Evolutionary conservation across 64 coral and sea anemone species (phyloP).

Genomic region (Astreopora myriophthalma): DNA sequence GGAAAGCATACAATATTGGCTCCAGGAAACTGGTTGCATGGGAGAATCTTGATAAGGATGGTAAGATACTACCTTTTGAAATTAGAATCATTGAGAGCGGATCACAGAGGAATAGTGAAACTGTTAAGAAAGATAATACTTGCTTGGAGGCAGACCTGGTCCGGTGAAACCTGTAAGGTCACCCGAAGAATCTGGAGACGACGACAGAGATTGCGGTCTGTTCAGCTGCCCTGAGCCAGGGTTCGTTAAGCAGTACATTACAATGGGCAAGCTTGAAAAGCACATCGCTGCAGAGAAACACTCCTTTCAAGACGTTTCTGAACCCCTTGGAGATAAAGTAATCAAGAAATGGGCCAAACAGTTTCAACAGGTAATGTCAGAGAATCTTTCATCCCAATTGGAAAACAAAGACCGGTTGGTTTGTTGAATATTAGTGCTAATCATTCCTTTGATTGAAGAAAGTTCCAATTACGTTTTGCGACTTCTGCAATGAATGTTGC

Average conservation of each 20-base stretch:
- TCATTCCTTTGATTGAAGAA: too few species aligned
- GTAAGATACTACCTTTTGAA: slow-evolving; percentile 5
- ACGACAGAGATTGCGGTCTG: not conserved
- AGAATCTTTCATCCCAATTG: too few species aligned
- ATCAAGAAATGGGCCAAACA: slow-evolving; percentile 10
- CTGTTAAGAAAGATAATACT: not conserved
- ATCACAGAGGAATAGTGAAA: not conserved
- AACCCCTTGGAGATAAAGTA: slow-evolving; percentile 34
- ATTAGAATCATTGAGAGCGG: not conserved
- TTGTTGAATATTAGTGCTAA: too few species aligned
- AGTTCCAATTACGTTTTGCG: too few species aligned
- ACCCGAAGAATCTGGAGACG: not conserved
- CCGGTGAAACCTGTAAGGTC: not conserved
- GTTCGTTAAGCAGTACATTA: slow-evolving; percentile 31
- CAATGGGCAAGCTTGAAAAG: slow-evolving; percentile 5
- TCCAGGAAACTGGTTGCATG: not conserved
- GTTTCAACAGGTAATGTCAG: not conserved
- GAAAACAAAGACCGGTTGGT: too few species aligned
- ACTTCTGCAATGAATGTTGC: too few species aligned
- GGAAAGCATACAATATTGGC: slow-evolving; percentile 41
- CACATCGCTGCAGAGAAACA: slow-evolving; percentile 8
- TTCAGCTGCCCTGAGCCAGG: slow-evolving; percentile 29
- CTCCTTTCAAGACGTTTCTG: not conserved
- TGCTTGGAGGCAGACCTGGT: not conserved
- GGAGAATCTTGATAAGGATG: slow-evolving; percentile 39